Conservation (phyloP, 2,113 vertebrate genomes). For the Serinus canaria region DNA sequence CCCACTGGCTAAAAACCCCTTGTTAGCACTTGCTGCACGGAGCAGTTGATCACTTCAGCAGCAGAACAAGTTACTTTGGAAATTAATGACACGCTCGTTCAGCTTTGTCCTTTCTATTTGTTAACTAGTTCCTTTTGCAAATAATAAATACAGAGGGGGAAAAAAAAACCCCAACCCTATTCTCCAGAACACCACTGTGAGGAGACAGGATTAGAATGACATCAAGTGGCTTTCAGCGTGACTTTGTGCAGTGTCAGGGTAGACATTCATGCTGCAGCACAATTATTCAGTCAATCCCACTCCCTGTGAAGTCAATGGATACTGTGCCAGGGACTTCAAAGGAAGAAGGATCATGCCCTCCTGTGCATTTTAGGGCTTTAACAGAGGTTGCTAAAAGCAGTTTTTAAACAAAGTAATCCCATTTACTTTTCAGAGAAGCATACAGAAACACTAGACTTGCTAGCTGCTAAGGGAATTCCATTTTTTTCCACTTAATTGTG, state of each 20-base stretch:
- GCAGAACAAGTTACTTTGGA: not conserved
- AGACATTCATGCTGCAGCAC: slow-evolving; percentile 31
- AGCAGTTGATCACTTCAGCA: not conserved
- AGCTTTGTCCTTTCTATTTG: slow-evolving; percentile 31
- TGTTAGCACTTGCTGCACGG: not conserved
- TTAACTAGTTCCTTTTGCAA: slow-evolving; percentile 2
- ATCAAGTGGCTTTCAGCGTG: slow-evolving; percentile 32
- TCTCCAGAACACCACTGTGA: slow-evolving; percentile 4
- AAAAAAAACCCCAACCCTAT: not conserved
- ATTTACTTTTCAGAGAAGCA: slow-evolving; percentile 44
- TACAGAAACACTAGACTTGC: slow-evolving; percentile 28
- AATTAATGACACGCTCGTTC: not conserved
- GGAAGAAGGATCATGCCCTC: slow-evolving; percentile 53
- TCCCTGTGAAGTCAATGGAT: slow-evolving; percentile 52
- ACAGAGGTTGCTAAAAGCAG: slow-evolving; percentile 49
- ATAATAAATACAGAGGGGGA: not conserved
- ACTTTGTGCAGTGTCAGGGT: slow-evolving; percentile 49
- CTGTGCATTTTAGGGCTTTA: slow-evolving; percentile 47
- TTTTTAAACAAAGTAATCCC: slow-evolving; percentile 61
- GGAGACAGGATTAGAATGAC: slow-evolving; percentile 26
- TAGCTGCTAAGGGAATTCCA: slow-evolving; percentile 32
- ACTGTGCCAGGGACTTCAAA: slow-evolving; percentile 61
- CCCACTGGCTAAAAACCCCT: not conserved
- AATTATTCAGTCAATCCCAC: slow-evolving; percentile 50
- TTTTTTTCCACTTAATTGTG: not conserved